phyloP scores from a whole-genome alignment of 1,140 invertebrate genomes.

The Drosophila subpulchrella region DNA sequence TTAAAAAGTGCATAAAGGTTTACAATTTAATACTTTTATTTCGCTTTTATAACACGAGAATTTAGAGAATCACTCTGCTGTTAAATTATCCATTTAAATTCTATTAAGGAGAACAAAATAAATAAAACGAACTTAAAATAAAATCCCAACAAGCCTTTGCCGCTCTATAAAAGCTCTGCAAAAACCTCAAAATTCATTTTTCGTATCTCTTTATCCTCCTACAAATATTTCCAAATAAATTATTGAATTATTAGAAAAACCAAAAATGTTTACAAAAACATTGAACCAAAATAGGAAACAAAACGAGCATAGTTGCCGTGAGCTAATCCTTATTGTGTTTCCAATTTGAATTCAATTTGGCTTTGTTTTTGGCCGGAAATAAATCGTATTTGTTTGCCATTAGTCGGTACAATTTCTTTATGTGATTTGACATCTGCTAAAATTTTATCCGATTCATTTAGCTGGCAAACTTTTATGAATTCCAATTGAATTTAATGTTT shows the following conservation, averaged over 20 bases:
- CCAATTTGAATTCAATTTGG: slow-evolving; percentile 47
- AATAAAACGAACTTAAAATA: not conserved
- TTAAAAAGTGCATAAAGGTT: not conserved
- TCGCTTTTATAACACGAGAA: not conserved
- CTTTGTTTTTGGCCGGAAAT: slow-evolving; percentile 38
- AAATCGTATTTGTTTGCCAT: slow-evolving; percentile 53
- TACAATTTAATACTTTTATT: not conserved
- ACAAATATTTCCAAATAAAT: slow-evolving; percentile 2
- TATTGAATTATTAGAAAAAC: not conserved
- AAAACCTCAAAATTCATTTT: slow-evolving; percentile 1
- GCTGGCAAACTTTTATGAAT: slow-evolving; percentile 23
- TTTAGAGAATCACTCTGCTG: not conserved
- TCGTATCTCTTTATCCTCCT: not conserved
- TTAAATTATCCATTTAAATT: not conserved
- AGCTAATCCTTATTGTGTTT: slow-evolving; percentile 39
- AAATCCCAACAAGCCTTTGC: not conserved
- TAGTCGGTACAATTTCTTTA: slow-evolving; percentile 28
- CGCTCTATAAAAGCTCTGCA: not conserved
- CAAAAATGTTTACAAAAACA: slow-evolving; percentile 13
- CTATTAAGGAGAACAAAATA: not conserved
- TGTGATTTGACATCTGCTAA: slow-evolving; percentile 57
- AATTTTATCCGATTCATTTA: slow-evolving; percentile 46
- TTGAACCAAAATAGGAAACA: not conserved
- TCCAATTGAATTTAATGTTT: slow-evolving; percentile 39
- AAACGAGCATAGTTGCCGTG: not conserved